Conservation (phyloP, 2,888 invertebrate genomes). For the Hemicrepidius hirtus region DNA sequence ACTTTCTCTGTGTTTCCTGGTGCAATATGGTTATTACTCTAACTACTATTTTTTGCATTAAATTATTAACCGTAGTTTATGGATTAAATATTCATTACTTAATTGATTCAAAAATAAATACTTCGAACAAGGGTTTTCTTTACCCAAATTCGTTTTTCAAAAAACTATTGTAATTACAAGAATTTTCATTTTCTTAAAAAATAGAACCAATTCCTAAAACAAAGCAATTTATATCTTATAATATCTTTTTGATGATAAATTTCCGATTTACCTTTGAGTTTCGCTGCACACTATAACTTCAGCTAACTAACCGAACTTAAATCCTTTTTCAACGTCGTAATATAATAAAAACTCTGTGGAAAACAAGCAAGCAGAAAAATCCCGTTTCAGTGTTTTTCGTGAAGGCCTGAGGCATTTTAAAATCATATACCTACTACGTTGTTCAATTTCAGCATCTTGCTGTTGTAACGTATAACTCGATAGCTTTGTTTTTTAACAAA, state of each 20-base stretch:
- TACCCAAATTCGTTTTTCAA: too few relatives aligned
- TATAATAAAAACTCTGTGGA: constrained; percentile 25
- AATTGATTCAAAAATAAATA: too few relatives aligned
- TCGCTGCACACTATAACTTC: constrained; percentile 30
- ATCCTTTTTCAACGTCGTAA: constrained; percentile 27
- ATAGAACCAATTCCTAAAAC: background rate
- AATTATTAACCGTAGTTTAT: background rate
- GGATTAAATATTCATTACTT: too few relatives aligned
- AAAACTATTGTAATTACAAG: too few relatives aligned
- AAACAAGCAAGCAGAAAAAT: background rate
- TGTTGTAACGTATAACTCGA: constrained; percentile 9
- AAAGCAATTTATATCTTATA: constrained; percentile 27
- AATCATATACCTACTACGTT: constrained; percentile 16
- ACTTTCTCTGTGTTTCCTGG: constrained; percentile 11
- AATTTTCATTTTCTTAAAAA: too few relatives aligned
- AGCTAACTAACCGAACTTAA: constrained; percentile 35
- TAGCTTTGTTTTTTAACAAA: constrained; percentile 12
- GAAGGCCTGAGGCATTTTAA: constrained; percentile 20
- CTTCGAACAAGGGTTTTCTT: too few relatives aligned
- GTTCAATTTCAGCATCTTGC: constrained; percentile 25
- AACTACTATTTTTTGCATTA: background rate
- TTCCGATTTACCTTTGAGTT: constrained; percentile 28
- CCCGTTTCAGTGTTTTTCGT: constrained; percentile 5
- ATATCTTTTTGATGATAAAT: constrained; percentile 26
- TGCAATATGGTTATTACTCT: background rate